Conservation (phyloP, 2,888 invertebrate species). For the Caradrina clavipalpis region DNA sequence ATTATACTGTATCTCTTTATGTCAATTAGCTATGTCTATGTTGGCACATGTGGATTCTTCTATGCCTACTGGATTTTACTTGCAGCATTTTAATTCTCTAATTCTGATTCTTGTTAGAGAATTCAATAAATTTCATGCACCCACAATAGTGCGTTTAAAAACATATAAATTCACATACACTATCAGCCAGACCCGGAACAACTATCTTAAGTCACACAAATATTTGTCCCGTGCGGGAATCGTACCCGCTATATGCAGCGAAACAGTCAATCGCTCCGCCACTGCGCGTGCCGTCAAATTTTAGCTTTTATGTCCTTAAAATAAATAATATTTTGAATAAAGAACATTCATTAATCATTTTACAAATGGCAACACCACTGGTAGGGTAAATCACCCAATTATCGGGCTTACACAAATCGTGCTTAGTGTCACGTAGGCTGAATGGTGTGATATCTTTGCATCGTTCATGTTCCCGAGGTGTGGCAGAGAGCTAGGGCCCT, state of each 20-base stretch:
- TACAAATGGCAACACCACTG: slow-evolving; percentile 29
- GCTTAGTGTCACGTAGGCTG: slow-evolving; percentile 71
- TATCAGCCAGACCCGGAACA: too few species aligned
- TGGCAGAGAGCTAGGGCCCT: slow-evolving; percentile 69
- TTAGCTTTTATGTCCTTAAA: not conserved
- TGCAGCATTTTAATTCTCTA: too few species aligned
- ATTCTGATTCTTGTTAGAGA: too few species aligned
- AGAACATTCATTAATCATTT: slow-evolving; percentile 7
- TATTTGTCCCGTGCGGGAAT: too few species aligned
- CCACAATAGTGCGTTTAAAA: too few species aligned
- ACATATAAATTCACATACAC: too few species aligned
- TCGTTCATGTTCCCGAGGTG: slow-evolving; percentile 67
- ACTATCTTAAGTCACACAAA: too few species aligned
- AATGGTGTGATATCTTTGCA: slow-evolving; percentile 62
- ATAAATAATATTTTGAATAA: too few species aligned
- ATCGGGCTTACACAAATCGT: slow-evolving; percentile 61
- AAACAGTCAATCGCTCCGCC: too few species aligned
- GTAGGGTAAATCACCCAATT: slow-evolving; percentile 65
- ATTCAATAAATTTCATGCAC: too few species aligned
- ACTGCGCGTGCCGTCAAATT: not conserved
- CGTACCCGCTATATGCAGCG: too few species aligned
- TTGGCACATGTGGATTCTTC: not conserved
- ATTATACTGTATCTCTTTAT: not conserved
- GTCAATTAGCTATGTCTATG: not conserved
- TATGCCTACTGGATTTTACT: too few species aligned